Base-by-base conservation (phyloP, 1,140 invertebrate genomes). In the Drosophila gunungcola region DNA sequence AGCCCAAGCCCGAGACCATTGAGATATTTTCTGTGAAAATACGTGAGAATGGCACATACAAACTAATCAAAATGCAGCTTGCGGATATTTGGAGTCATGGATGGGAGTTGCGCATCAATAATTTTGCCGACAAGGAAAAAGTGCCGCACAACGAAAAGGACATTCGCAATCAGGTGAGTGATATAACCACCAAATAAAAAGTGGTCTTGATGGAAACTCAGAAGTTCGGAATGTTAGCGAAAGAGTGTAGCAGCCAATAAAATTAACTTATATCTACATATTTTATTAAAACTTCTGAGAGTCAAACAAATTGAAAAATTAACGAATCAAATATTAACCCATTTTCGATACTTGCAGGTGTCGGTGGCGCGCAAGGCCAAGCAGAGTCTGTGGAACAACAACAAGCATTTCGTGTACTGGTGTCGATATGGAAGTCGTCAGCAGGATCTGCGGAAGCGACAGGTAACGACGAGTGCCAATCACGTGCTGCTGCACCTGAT, bases 351-450 rank as follows among this genome's bases (percentile, higher is more conserved):
- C 6, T 29, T 12, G 4, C 46, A 92, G 91, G 65, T 92, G 52
- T 90, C 91, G 29, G 80, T 92, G 78, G 91, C 90, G 9, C 82
- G 86, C 60, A 92, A 92, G 79, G 90, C 91, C 51, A 91, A 82
- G 51, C 88, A 92, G 56, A 91, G 84, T 81, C 65, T 92, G 16
- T 95, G 95, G 94, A 94, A 95, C 84, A 95, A 95, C 92, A 94
- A 94, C 56, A 93, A 95, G 90, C 95, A 95, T 92, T 95, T 95
- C 92, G 94, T 94, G 51, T 95, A 95, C 88, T 95, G 94, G 94
- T 95, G 94, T 92, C 93, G 95, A 48, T 95, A 95, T 69, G 94
- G 94, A 49, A 94, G 94, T 91, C 94, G 94, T 55, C 94, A 94
- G 80, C 94, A 94, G 83, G 94, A 95, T 90, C 93, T 94, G 90